Evolutionary conservation across 1,140 invertebrate species (phyloP), one percentile per base, ranked within the genome.

Genomic region (Drosophila paulistorum): DNA sequence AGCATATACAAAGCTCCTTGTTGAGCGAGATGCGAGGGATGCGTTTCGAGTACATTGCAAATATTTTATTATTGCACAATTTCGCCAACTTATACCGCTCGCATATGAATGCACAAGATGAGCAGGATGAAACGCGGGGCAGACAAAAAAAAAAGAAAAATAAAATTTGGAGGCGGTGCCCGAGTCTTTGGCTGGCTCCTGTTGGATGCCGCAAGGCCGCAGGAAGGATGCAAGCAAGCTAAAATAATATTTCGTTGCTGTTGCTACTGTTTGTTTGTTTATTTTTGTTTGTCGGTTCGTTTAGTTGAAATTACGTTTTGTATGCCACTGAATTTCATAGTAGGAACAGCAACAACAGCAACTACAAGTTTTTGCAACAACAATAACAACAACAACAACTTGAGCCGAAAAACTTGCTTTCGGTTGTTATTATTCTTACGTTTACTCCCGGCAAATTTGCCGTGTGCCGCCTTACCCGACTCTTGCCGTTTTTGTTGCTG

Each of bases 31-130:
- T 63, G 61, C 45, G 59, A 51, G 45, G 66, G 67, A 51, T 41
- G 51, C 69, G 67, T 65, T 89, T 86, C 76, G 79, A 86, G 83
- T 86, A 89, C 83, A 87, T 86, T 75, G 84, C 85, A 89, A 89
- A 89, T 89, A 89, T 89, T 89, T 89, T 89, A 89, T 89, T 89
- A 89, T 89, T 89, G 84, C 84, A 80, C 79, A 89, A 89, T 90
- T 89, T 79, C 71, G 68, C 71, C 85, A 89, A 89, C 84, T 89
- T 90, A 89, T 84, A 65, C 81, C 68, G 58, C 70, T 77, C 67
- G 77, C 84, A 84, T 79, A 72, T 83, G 80, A 83, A 85, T 74
- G 75, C 62, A 35, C 39, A 30, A 57, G 7, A n/a, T 35, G 33
- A 41, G 20, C 7, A 3, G 7, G 42, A 14, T 30, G 14, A 23